Evolutionary conservation across 2,113 vertebrate species (phyloP).

Genomic region (Gopherus flavomarginatus): DNA sequence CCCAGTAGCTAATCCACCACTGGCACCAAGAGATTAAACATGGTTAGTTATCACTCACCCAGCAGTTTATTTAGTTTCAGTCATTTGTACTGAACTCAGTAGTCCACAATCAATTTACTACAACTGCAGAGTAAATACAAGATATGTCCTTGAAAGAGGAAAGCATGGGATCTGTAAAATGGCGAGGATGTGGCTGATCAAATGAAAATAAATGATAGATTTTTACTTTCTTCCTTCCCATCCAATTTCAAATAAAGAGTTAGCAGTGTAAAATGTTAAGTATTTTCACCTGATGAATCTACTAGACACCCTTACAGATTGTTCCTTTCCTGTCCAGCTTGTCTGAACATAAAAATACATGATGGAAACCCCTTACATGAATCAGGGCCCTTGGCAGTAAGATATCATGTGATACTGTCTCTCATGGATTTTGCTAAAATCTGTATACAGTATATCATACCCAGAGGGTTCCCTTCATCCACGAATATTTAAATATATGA

Average conservation of each 20-base stretch:
- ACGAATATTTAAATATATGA: neutral
- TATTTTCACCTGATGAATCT: neutral
- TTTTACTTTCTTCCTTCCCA: constrained; percentile 45
- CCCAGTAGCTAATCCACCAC: too few relatives aligned
- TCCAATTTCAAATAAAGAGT: constrained; percentile 30
- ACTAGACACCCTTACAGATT: neutral
- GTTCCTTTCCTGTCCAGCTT: neutral
- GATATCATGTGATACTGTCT: neutral
- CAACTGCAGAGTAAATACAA: constrained; percentile 34
- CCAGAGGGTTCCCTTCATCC: neutral
- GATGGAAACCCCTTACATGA: neutral
- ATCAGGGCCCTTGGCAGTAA: neutral
- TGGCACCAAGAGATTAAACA: constrained; percentile 32
- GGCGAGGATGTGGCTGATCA: constrained; percentile 25
- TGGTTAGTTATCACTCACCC: neutral
- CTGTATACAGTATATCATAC: neutral
- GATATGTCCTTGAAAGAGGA: constrained; percentile 44
- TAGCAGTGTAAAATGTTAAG: constrained; percentile 16
- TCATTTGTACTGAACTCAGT: constrained; percentile 24
- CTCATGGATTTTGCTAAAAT: neutral
- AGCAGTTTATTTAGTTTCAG: constrained; percentile 22
- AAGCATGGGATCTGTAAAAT: constrained; percentile 42
- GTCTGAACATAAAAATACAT: constrained; percentile 6
- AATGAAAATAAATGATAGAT: constrained; percentile 55
- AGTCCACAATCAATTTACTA: constrained; percentile 45